Base-by-base conservation (phyloP, 2,113 vertebrate genomes). In the Mellivora capensis region DNA sequence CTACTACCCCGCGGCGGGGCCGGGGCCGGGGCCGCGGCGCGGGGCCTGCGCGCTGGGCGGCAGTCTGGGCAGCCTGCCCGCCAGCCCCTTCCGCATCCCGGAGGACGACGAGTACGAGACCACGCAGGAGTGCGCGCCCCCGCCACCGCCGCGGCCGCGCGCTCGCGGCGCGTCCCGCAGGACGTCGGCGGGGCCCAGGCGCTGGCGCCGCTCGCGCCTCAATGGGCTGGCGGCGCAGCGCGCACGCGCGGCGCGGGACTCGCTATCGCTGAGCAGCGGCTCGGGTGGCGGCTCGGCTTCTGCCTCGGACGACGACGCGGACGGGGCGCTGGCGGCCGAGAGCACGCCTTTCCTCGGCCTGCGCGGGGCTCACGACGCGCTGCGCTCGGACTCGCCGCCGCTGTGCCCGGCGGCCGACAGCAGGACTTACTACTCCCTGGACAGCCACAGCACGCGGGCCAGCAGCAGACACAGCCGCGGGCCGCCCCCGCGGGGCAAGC, bases 91-190 rank as follows among this genome's bases (percentile, higher is more conserved):
- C 98, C 99, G 99, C 98, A 99, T 99, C 99, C 99, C 99, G 0
- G 99, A 99, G 98, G 99, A 99, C 4, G 99, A 99, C 61, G 99
- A 99, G 98, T 99, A 99, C 27, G 99, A 99, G 98, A 99, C 99
- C 67, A 99, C 99, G 61, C 99, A 99, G 98, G 99, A 99, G 99
- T 99, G 99, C 91, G 98, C 99, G 98, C 99, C 99, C 97, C 99
- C 99, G 27, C 99, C 99, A 97, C 99, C 99, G 98, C 99, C 99
- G 98, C 99, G 99, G 99, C 99, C 99, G 98, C 99, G 98, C 98
- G 98, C 98, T 85, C 97, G 95, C 77, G 96, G 96, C 54, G 93
- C 98, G 98, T 98, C 99, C 98, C 99, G 99, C 98, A 99, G 98
- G 98, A 98, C 98, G 98, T 98, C 99, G 96, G 98, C 98, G 97